These are phyloP conservation scores for Paramormyrops hopkinsi DNA, from an alignment of 2,797 vertebrate genomes.

Conservation along the genomic window DNA sequence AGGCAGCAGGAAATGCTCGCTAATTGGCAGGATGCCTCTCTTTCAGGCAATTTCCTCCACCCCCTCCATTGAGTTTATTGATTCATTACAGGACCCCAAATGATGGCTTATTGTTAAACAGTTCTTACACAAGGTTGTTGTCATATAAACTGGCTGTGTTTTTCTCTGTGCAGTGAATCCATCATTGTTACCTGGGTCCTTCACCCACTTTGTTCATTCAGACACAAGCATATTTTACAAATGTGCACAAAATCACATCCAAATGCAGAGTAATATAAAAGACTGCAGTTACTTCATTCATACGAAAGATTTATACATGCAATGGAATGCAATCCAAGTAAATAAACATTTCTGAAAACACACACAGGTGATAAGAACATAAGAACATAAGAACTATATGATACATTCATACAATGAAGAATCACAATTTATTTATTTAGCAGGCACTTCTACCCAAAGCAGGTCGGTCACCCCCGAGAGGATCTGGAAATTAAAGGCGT, in stretches of 20 bases:
- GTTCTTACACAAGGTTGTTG: slow-evolving; percentile 40
- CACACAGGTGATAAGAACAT: neutral
- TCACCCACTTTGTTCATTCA: neutral
- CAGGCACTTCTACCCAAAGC: neutral
- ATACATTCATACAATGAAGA: neutral
- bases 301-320: neutral
- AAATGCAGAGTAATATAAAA: neutral
- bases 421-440: neutral
- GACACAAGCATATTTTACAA: neutral
- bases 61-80: slow-evolving; percentile 47
- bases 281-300: neutral
- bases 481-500: neutral
- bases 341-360: neutral
- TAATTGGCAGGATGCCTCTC: slow-evolving; percentile 42
- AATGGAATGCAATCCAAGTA: neutral
- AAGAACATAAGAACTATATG: too few species aligned
- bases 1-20: slow-evolving; percentile 47
- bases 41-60: slow-evolving; percentile 47
- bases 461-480: neutral
- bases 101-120: slow-evolving; percentile 44
- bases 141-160: slow-evolving; percentile 12
- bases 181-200: neutral
- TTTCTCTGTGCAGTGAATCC: neutral
- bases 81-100: slow-evolving; percentile 54
- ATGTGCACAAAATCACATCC: neutral